phyloP scores from a whole-genome alignment of 2,888 invertebrate species.

The Ischnus inquisitorius region DNA sequence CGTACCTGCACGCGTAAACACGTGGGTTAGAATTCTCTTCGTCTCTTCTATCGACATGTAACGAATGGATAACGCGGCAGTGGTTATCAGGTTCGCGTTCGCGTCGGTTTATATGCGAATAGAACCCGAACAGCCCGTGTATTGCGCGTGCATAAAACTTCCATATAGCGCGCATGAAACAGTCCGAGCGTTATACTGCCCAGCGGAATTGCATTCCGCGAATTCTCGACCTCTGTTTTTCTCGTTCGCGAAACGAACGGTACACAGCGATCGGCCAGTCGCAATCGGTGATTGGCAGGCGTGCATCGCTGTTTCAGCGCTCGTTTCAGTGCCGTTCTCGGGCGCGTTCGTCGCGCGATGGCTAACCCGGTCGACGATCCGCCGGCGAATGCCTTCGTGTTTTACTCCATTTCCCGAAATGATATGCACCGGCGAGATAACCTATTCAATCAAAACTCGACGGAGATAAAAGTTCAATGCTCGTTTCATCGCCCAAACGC shows the following conservation, averaged over 20 bases:
- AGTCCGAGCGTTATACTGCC: conserved; percentile 39
- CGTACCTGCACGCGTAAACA: not conserved
- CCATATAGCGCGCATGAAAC: conserved; percentile 50
- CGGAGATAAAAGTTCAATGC: conserved; percentile 27
- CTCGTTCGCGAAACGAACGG: not conserved
- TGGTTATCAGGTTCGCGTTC: conserved; percentile 43
- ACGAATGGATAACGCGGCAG: conserved; percentile 59
- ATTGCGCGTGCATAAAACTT: conserved; percentile 47
- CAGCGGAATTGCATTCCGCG: conserved; percentile 36
- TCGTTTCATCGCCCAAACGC: not conserved
- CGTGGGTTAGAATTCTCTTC: conserved; percentile 10
- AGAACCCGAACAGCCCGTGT: conserved; percentile 24
- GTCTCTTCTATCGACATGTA: conserved; percentile 51
- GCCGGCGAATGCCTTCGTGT: not conserved
- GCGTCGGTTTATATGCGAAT: not conserved
- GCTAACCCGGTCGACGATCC: not conserved
- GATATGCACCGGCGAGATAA: conserved; percentile 16
- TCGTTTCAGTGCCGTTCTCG: not conserved
- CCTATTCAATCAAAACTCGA: conserved; percentile 50
- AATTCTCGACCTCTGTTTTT: conserved; percentile 30
- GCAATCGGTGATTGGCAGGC: conserved; percentile 6
- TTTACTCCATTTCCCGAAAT: conserved; percentile 4
- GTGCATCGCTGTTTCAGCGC: not conserved
- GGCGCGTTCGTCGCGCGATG: not conserved
- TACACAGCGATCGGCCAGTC: not conserved